A percentile compares a stretch with the other conserved stretches of the same genome.
Evolutionary conservation across 92 coral and sea anemone species (phyloP).

Genomic region (Phenganax subtilis): DNA sequence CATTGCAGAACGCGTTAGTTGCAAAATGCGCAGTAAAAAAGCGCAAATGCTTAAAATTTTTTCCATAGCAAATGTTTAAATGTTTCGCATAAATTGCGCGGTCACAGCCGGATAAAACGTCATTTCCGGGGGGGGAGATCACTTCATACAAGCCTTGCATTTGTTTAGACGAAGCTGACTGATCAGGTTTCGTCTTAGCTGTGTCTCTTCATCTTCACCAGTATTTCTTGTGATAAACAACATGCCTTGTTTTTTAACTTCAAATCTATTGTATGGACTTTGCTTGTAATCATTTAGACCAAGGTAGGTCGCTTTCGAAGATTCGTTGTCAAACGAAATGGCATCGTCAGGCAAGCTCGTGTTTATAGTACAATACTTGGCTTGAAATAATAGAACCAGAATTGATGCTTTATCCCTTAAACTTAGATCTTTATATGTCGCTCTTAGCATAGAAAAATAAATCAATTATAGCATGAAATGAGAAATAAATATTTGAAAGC

Average conservation of each 20-base stretch:
- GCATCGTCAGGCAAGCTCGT: conserved; percentile 1
- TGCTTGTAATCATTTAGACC: conserved; percentile 30
- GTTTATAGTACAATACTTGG: conserved; percentile 13
- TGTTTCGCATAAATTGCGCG: neutral
- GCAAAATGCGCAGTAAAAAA: too few species aligned
- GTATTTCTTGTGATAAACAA: neutral
- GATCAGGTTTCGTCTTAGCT: neutral
- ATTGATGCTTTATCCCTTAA: neutral
- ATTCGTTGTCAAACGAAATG: conserved; percentile 26
- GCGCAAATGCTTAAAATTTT: too few species aligned
- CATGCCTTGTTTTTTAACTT: neutral
- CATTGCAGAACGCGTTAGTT: too few species aligned
- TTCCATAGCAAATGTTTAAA: too few species aligned
- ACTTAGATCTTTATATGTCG: neutral
- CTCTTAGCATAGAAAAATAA: neutral
- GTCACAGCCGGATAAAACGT: conserved; percentile 2
- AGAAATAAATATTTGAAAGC: conserved; percentile 4
- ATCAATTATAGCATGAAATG: neutral
- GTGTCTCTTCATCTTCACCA: neutral
- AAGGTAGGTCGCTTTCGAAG: conserved; percentile 36
- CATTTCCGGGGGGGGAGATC: conserved; percentile 23
- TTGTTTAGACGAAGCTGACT: neutral
- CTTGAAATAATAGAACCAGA: neutral
- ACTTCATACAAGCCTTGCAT: too few species aligned
- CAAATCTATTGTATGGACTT: conserved; percentile 14